phyloP scores from a whole-genome alignment of 2,888 invertebrate species.

The Coronaproctus castanopsis region DNA sequence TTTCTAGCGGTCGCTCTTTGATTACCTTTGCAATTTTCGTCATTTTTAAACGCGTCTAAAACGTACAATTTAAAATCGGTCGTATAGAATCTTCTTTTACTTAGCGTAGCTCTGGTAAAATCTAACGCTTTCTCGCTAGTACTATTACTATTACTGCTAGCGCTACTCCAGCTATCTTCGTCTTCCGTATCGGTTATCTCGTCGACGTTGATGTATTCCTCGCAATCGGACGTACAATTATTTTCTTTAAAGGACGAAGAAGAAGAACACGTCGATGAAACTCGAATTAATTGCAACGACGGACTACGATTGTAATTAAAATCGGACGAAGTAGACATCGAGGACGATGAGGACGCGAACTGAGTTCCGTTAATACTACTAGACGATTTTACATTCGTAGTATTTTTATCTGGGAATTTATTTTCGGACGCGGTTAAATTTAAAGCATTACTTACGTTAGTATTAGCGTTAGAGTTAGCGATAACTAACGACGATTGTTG shows the following conservation, averaged over 20 bases:
- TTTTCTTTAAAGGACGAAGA: not conserved
- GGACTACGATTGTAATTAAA: slow-evolving; percentile 7
- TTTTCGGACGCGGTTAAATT: not conserved
- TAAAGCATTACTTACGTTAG: not conserved
- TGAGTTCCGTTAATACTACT: not conserved
- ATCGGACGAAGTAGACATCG: slow-evolving; percentile 12
- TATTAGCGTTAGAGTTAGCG: not conserved
- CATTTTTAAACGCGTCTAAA: slow-evolving; percentile 29
- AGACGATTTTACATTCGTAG: not conserved
- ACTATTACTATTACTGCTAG: slow-evolving; percentile 16
- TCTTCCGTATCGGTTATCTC: slow-evolving; percentile 19
- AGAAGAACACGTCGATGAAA: not conserved
- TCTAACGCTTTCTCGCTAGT: slow-evolving; percentile 21
- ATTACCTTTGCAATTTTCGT: slow-evolving; percentile 28
- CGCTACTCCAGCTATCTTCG: slow-evolving; percentile 20
- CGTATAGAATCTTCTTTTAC: slow-evolving; percentile 29
- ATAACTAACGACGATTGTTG: slow-evolving; percentile 18
- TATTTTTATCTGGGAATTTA: not conserved
- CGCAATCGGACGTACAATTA: slow-evolving; percentile 13
- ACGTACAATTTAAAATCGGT: slow-evolving; percentile 31
- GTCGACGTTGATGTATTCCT: slow-evolving; percentile 19
- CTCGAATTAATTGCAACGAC: slow-evolving; percentile 2
- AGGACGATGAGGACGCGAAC: slow-evolving; percentile 15
- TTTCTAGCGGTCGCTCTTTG: slow-evolving; percentile 32
- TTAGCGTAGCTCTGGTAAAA: slow-evolving; percentile 22